Evolutionary conservation across 1,140 invertebrate species (phyloP), one percentile per base, ranked within the genome.

Genomic region (Magallana gigas): DNA sequence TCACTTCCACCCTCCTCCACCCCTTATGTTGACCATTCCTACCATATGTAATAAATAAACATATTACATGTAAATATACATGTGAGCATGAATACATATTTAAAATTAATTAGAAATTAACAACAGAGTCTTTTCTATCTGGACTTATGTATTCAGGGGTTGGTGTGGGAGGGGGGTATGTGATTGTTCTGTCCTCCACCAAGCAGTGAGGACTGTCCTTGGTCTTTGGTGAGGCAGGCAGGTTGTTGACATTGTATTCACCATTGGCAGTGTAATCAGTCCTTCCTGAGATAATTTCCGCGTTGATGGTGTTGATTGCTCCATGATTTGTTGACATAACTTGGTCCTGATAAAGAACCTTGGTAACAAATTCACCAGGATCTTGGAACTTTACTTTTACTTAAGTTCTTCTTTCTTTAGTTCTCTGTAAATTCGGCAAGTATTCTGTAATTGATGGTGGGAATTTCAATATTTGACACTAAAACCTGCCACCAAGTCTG

Each of bases 281-380:
- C 9, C 12, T 76, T 76, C 68, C 68, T 8, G 68, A 29, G 68
- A 76, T 76, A 76, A 76, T 48, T 76, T 76, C 68, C 23, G 2
- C 68, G 11, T 76, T 23, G 23, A 76, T 76, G 68, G 68, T 76
- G 68, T 29, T 76, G 68, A 76, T 76, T 76, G 29, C 68, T 76
- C 0, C 23, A 29, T 76, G 68, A 76, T 76, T 76, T 76, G 68
- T 76, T 76, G 68, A 76, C 68, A 76, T 76, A 29, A 12, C 36
- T 76, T 29, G 8, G 68, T 18, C 68, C 68, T 48, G 68, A 76
- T 76, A 76, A 76, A 23, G 23, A 36, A 5, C 23, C 23, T 12
- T 76, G 68, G 68, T 76, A 29, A 76, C 68, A 76, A 29, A 23
- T 12, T 76, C 60, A 64, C 60, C 8, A 62, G n/a, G 14, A 62